These are phyloP conservation scores for Enteromius afrohamiltoni DNA, from an alignment of 2,797 vertebrate species.

Conservation along the genomic window DNA sequence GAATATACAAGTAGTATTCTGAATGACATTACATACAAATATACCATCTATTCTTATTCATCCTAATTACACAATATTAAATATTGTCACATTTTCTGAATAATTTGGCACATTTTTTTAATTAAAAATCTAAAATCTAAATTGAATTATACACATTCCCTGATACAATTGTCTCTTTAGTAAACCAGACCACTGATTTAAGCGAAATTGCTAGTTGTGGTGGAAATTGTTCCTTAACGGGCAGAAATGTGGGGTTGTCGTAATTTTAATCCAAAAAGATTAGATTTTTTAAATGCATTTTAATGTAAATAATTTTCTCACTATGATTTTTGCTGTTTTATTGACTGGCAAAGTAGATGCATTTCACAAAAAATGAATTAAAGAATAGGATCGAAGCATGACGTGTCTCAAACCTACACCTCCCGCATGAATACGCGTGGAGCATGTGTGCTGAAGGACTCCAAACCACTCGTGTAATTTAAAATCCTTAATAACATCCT, in stretches of 20 bases:
- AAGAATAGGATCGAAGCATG: not conserved
- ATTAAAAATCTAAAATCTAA: not conserved
- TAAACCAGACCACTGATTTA: not conserved
- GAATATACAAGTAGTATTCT: not conserved
- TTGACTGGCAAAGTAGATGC: not conserved
- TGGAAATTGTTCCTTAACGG: not conserved
- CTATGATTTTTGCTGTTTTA: not conserved
- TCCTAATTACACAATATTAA: too few species aligned
- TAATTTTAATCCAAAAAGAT: not conserved
- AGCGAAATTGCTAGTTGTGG: not conserved
- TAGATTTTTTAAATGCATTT: not conserved
- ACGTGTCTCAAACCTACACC: not conserved
- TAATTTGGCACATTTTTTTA: not conserved
- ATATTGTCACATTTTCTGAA: not conserved
- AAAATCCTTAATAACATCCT: conserved; percentile 3
- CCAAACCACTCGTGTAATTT: not conserved
- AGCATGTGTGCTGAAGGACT: not conserved
- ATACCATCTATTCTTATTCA: not conserved
- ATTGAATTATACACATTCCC: too few species aligned
- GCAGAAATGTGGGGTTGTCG: not conserved
- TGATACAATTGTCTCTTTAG: too few species aligned
- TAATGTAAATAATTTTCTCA: not conserved
- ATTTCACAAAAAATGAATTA: not conserved
- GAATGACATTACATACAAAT: not conserved
- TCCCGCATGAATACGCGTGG: not conserved